Conservation (phyloP, 1,140 invertebrate genomes). For the Dendrolimus kikuchii region DNA sequence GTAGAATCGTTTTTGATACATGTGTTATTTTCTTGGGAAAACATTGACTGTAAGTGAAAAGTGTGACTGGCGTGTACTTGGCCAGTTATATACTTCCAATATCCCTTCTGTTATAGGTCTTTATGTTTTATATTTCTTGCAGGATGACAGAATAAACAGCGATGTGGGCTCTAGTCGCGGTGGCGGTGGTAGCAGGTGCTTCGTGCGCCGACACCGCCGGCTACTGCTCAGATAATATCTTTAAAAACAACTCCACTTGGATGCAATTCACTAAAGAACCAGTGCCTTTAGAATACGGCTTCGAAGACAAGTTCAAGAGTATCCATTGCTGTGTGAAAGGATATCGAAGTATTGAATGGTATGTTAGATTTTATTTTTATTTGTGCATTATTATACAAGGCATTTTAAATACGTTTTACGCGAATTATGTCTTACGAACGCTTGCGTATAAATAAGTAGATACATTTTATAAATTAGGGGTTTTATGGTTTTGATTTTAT, state of each 20-base stretch:
- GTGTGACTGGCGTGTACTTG: too few species aligned
- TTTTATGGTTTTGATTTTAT: too few species aligned
- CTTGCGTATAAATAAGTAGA: too few species aligned
- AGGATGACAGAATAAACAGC: constrained; percentile 32
- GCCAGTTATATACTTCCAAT: too few species aligned
- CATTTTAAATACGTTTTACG: too few species aligned
- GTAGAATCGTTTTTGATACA: too few species aligned
- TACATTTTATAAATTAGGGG: too few species aligned
- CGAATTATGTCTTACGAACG: too few species aligned
- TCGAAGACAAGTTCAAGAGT: constrained; percentile 79
- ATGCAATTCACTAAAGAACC: constrained; percentile 82
- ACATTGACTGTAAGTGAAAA: too few species aligned
- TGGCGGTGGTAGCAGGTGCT: constrained; percentile 27
- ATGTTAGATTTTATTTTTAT: constrained; percentile 35
- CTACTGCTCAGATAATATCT: constrained; percentile 61
- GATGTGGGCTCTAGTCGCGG: constrained; percentile 36
- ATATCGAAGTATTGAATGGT: constrained; percentile 85
- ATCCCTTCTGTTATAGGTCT: too few species aligned
- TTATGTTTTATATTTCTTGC: constrained; percentile 13
- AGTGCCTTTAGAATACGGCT: constrained; percentile 76
- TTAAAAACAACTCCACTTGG: constrained; percentile 55
- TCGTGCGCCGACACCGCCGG: constrained; percentile 30
- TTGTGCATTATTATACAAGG: too few species aligned
- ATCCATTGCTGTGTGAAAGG: constrained; percentile 83
- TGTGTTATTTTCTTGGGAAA: too few species aligned